phyloP scores from a whole-genome alignment of 2,888 invertebrate genomes.

The Hydroisotoma schaefferi region DNA sequence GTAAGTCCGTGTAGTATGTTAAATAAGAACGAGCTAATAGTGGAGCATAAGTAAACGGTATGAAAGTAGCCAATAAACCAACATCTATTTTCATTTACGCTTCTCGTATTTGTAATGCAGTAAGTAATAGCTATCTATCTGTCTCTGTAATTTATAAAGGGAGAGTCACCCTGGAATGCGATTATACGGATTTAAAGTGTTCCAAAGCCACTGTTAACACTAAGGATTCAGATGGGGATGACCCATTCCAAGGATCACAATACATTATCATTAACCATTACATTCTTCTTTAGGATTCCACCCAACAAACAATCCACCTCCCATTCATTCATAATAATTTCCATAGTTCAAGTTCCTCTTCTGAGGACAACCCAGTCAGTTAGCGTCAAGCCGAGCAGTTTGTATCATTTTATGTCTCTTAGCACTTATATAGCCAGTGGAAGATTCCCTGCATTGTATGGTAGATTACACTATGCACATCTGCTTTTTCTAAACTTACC shows the following conservation, averaged over 20 bases:
- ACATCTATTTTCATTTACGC: background rate
- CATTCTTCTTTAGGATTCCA: constrained; percentile 34
- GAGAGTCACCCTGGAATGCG: constrained; percentile 32
- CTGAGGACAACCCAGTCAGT: constrained; percentile 16
- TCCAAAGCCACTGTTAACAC: constrained; percentile 30
- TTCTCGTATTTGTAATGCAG: background rate
- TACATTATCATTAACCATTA: constrained; percentile 49
- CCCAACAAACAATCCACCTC: constrained; percentile 13
- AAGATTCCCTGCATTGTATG: too few relatives aligned
- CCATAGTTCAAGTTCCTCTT: background rate
- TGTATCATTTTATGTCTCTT: too few relatives aligned
- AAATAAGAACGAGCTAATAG: constrained; percentile 12
- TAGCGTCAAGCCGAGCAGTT: constrained; percentile 10
- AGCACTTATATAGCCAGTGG: too few relatives aligned
- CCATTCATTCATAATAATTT: constrained; percentile 13
- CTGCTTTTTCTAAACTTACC: background rate
- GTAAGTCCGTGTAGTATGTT: too few relatives aligned
- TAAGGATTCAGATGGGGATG: constrained; percentile 20
- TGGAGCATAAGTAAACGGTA: background rate
- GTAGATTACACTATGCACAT: too few relatives aligned
- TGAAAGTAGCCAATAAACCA: background rate
- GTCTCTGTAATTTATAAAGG: background rate
- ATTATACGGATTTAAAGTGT: constrained; percentile 40
- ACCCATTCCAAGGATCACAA: constrained; percentile 44
- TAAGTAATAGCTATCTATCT: background rate